phyloP scores from a whole-genome alignment of 1,140 invertebrate genomes.

The Leptinotarsa defecta region DNA sequence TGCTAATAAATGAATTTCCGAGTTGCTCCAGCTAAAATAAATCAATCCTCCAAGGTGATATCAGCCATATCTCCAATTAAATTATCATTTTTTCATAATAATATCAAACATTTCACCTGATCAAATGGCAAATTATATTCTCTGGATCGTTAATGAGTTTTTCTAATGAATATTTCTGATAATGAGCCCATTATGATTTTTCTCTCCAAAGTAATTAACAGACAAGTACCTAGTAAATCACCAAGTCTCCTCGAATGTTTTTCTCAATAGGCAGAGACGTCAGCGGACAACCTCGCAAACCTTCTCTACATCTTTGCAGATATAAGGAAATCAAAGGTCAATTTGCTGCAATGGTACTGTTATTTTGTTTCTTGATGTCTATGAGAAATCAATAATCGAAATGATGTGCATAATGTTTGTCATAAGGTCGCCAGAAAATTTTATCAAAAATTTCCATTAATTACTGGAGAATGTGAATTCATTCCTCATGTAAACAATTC shows the following conservation, averaged over 20 bases:
- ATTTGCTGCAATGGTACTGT: no score
- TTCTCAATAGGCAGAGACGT: not conserved
- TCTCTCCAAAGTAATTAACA: not conserved
- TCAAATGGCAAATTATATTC: not conserved
- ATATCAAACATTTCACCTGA: not conserved
- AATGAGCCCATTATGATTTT: constrained; percentile 1
- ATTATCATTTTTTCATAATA: not conserved
- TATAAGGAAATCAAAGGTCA: constrained; percentile 2
- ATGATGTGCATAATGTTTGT: no score
- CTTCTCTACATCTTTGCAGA: not conserved
- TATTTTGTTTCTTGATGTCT: no score
- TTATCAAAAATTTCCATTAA: no score
- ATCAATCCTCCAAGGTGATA: not conserved
- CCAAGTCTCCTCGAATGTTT: not conserved
- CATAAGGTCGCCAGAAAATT: no score
- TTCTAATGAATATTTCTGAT: not conserved
- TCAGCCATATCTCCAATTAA: not conserved
- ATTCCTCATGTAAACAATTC: no score
- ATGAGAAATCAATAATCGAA: no score
- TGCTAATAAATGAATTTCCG: no score
- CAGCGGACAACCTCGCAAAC: not conserved
- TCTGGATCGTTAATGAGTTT: not conserved
- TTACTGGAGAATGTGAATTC: no score
- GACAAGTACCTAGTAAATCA: not conserved
- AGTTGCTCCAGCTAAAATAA: not conserved